Conservation (phyloP, 1,140 invertebrate species). For the Lasaia peninsularis region DNA sequence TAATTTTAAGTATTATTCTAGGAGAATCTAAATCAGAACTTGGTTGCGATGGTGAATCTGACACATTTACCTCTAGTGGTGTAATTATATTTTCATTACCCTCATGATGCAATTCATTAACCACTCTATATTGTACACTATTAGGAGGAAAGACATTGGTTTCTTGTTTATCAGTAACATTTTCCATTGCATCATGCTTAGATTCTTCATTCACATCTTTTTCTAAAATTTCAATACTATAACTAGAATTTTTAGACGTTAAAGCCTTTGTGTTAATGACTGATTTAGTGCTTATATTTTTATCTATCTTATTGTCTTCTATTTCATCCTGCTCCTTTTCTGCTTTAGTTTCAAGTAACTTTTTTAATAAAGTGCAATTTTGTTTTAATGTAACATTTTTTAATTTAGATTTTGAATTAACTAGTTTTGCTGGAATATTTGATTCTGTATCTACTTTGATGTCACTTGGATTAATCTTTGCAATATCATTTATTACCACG, state of each 20-base stretch:
- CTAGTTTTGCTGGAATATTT: background rate
- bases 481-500: background rate
- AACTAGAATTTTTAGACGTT: background rate
- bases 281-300: background rate
- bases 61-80: conserved; percentile 70
- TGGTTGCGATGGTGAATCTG: conserved; percentile 54
- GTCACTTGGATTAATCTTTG: conserved; percentile 12
- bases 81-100: conserved; percentile 56
- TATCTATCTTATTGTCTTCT: background rate
- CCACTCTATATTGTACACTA: conserved; percentile 32
- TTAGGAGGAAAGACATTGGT: background rate
- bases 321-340: conserved; percentile 26
- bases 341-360: conserved; percentile 57
- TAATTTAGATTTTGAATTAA: conserved; percentile 17
- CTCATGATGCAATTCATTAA: conserved; percentile 47
- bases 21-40: conserved; percentile 74
- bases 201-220: background rate
- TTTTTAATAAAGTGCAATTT: conserved; percentile 65
- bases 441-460: conserved; percentile 15
- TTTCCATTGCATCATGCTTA: background rate
- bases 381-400: conserved; percentile 36
- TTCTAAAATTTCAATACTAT: background rate
- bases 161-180: background rate
- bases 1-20: conserved; percentile 76
- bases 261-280: background rate